Evolutionary conservation across 53 echinoderm and acorn worm species (phyloP), one percentile per base, ranked within the genome.

Genomic region (Crossaster papposus): DNA sequence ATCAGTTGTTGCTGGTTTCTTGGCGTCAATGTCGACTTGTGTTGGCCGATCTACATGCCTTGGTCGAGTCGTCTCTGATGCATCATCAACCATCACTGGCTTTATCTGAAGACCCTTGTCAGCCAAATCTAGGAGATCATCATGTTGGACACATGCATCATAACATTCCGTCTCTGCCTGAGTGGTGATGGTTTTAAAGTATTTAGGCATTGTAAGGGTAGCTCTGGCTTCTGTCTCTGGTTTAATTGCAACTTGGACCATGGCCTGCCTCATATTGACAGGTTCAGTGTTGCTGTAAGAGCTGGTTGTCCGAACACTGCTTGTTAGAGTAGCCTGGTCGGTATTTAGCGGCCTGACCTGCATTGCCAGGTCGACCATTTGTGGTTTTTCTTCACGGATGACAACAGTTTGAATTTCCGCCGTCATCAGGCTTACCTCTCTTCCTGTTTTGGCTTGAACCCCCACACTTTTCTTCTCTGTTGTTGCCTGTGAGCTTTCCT

Each of bases 401-500:
- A 65, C 73, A 44, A 84, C 64, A 12, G 84, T 84, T 13, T 91
- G 87, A 15, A 87, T 87, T 35, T 36, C 76, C 54, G 87, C 33
- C 36, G 87, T 87, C 87, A 87, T 87, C 36, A 87, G 62, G 36
- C 87, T 77, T 24, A 87, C 87, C 64, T 87, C 87, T 37, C 31
- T 20, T 77, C 36, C 87, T 23, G 77, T 87, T 17, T 77, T 87
- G 17, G 55, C 87, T 87, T 87, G 87, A 18, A 87, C 77, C 38
- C 54, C 37, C 2, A 64, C 87, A 77, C 77, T 77, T 76, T n/a
- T 77, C 34, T 62, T 75, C 37, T 87, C 77, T 20, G 54, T 63
- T 58, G 87, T 87, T 36, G 87, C 87, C 77, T 87, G 87, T 30
- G 87, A 77, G 87, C 77, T 77, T 51, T 87, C 77, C 76, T 75